These are phyloP conservation scores for Papilio aristodemus DNA, from an alignment of 1,140 invertebrate species.

Conservation along the genomic window DNA sequence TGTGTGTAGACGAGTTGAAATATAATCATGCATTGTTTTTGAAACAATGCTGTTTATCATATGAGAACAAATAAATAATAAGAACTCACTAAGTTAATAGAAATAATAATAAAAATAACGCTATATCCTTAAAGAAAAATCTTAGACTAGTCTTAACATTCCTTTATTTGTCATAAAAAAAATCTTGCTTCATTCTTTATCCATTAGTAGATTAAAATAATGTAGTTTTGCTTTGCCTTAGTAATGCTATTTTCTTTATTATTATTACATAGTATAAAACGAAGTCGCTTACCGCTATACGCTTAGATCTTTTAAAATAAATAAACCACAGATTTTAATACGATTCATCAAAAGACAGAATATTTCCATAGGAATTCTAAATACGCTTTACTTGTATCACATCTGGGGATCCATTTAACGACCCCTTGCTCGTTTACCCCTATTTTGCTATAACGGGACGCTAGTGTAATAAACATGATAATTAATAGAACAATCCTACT, in stretches of 20 bases:
- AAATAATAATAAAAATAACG: not conserved
- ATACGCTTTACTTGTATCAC: too few species aligned
- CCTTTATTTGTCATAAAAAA: not conserved
- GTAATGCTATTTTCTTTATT: not conserved
- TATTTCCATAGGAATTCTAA: too few species aligned
- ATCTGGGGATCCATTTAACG: too few species aligned
- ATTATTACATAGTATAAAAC: too few species aligned
- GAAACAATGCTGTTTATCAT: slow-evolving; percentile 6
- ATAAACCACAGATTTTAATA: too few species aligned
- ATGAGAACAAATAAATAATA: not conserved
- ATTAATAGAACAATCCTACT: not conserved
- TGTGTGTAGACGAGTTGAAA: not conserved
- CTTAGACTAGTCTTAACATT: too few species aligned
- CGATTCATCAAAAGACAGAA: too few species aligned
- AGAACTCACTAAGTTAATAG: not conserved
- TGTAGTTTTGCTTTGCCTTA: not conserved
- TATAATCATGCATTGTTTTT: not conserved
- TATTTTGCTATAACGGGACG: too few species aligned
- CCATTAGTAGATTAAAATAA: not conserved
- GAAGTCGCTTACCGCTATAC: too few species aligned
- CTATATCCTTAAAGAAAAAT: not conserved
- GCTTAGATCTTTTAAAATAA: too few species aligned
- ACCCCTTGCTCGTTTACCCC: too few species aligned
- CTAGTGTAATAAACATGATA: too few species aligned
- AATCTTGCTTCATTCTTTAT: not conserved